A percentile compares a stretch with the other conserved stretches of the same genome.
phyloP scores from a whole-genome alignment of 2,797 vertebrate genomes.

The Pseudopleuronectes americanus region DNA sequence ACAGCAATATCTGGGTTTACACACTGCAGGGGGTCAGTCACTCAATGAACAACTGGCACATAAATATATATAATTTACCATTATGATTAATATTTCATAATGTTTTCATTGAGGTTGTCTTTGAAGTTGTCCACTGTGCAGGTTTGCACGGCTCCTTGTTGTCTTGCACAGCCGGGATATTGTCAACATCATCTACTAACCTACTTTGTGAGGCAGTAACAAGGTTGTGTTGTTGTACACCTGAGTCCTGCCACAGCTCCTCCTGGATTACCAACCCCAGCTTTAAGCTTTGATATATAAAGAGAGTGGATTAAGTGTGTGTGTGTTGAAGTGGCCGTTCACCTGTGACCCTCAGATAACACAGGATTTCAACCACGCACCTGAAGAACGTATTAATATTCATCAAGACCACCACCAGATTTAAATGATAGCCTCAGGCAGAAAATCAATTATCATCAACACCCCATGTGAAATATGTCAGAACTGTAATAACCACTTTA shows the following conservation, averaged over 20 bases:
- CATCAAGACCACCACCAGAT: slow-evolving; percentile 31
- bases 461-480: slow-evolving; percentile 58
- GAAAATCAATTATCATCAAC: slow-evolving; percentile 70
- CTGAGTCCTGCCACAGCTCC: too few species aligned
- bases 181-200: too few species aligned
- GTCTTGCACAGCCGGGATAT: too few species aligned
- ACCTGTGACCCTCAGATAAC: slow-evolving; percentile 22
- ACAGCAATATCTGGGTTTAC: too few species aligned
- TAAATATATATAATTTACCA: too few species aligned
- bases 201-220: neutral
- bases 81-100: too few species aligned
- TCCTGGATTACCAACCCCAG: neutral
- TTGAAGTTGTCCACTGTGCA: too few species aligned
- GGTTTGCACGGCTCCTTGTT: too few species aligned
- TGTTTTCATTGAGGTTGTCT: too few species aligned
- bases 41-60: neutral
- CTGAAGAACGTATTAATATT: slow-evolving; percentile 45
- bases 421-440: slow-evolving; percentile 57
- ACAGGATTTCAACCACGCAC: neutral
- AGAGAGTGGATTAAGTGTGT: slow-evolving; percentile 6
- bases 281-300: neutral
- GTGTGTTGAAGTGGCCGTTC: slow-evolving; percentile 9
- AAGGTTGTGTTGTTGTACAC: too few species aligned
- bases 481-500: slow-evolving; percentile 43
- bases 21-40: neutral